Conservation (phyloP, 1,140 invertebrate genomes). For the Apolygus lucorum region DNA sequence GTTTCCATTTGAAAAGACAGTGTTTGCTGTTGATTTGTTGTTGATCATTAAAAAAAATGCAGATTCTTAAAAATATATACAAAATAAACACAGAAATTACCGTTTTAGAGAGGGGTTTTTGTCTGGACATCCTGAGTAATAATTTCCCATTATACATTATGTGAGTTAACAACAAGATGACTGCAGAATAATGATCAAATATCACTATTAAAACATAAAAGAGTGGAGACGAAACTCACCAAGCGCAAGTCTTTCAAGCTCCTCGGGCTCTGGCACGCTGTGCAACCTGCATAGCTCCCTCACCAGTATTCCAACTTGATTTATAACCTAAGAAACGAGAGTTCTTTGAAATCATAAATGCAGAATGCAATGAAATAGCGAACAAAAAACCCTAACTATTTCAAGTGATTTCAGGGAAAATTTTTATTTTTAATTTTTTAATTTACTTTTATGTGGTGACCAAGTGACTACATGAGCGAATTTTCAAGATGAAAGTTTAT, state of each 20-base stretch:
- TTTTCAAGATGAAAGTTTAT: not conserved
- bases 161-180: no score
- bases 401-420: not conserved
- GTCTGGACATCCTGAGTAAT: no score
- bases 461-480: not conserved
- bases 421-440: not conserved
- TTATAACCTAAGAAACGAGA: conserved; percentile 51
- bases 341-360: no score
- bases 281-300: conserved; percentile 82
- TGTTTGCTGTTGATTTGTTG: no score
- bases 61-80: no score
- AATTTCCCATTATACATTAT: no score
- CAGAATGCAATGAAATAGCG: not conserved
- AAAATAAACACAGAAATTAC: no score
- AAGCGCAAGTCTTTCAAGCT: conserved; percentile 63
- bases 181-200: no score
- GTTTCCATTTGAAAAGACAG: no score
- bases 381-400: not conserved
- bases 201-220: no score
- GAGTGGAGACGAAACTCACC: conserved; percentile 22
- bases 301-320: conserved; percentile 75
- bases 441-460: not conserved
- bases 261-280: conserved; percentile 72
- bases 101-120: no score
- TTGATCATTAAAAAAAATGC: no score